Conservation (phyloP, 1,140 invertebrate species). For the Drosophila repletoides region DNA sequence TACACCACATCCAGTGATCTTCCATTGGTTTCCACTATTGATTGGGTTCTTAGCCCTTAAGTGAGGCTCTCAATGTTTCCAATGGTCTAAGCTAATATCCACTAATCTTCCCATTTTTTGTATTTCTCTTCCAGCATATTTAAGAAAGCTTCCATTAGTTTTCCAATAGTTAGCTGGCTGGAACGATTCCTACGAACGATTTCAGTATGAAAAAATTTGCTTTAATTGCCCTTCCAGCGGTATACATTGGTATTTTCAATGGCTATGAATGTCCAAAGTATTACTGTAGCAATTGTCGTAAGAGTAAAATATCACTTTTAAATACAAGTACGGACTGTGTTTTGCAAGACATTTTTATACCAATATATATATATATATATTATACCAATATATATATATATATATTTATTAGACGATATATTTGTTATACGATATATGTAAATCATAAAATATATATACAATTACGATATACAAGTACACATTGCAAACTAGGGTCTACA, state of each 20-base stretch:
- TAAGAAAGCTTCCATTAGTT: not conserved
- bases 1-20: not conserved
- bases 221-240: not conserved
- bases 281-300: conserved; percentile 1
- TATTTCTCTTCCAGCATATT: not conserved
- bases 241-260: not conserved
- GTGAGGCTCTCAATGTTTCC: not conserved
- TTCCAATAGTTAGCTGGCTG: no score
- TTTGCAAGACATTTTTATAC: conserved; percentile 38
- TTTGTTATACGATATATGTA: not conserved
- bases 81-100: no score
- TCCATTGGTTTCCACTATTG: not conserved
- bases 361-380: conserved; percentile 9
- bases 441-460: no score
- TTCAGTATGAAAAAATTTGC: no score
- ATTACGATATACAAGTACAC: conserved; percentile 5
- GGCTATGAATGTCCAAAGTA: not conserved
- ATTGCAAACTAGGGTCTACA: conserved; percentile 18
- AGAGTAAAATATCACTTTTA: conserved; percentile 1
- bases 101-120: not conserved
- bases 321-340: conserved; percentile 34
- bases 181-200: no score
- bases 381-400: not conserved
- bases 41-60: no score
- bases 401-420: not conserved